These are phyloP conservation scores for Meriones unguiculatus DNA, from an alignment of 2,113 vertebrate genomes.

Conservation along the genomic window DNA sequence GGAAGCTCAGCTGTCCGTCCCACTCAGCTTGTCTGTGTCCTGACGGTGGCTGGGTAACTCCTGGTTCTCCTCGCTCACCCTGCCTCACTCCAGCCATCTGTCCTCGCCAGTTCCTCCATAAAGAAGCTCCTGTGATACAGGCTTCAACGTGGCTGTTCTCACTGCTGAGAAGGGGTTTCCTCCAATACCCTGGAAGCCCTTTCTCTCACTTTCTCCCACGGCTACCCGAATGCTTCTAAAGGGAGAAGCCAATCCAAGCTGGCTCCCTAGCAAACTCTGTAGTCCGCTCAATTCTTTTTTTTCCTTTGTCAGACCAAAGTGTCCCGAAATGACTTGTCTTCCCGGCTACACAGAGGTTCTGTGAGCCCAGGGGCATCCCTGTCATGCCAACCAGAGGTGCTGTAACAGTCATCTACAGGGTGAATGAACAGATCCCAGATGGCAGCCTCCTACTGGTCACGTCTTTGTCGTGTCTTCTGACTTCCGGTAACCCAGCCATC, in stretches of 20 bases:
- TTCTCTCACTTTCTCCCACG: background rate
- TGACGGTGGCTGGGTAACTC: too few species aligned
- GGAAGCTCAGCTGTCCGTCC: background rate
- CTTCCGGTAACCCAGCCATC: background rate
- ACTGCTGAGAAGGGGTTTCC: background rate
- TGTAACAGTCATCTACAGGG: background rate
- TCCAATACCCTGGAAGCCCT: background rate
- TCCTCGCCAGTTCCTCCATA: background rate
- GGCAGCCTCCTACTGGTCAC: background rate
- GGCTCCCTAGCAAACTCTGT: background rate
- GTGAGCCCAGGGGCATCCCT: background rate
- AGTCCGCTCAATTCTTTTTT: background rate
- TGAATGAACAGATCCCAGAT: background rate
- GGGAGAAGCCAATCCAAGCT: background rate
- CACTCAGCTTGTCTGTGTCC: background rate
- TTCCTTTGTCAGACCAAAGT: background rate
- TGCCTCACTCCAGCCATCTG: background rate
- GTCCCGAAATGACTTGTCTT: background rate
- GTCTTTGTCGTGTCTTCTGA: background rate
- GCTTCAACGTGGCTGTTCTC: fast-evolving
- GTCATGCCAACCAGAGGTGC: background rate
- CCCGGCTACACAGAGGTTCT: background rate
- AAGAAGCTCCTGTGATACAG: background rate
- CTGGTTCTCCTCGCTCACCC: background rate
- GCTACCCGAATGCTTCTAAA: background rate